These are phyloP conservation scores for Plebejus argus DNA, from an alignment of 2,888 invertebrate species.

Conservation along the genomic window DNA sequence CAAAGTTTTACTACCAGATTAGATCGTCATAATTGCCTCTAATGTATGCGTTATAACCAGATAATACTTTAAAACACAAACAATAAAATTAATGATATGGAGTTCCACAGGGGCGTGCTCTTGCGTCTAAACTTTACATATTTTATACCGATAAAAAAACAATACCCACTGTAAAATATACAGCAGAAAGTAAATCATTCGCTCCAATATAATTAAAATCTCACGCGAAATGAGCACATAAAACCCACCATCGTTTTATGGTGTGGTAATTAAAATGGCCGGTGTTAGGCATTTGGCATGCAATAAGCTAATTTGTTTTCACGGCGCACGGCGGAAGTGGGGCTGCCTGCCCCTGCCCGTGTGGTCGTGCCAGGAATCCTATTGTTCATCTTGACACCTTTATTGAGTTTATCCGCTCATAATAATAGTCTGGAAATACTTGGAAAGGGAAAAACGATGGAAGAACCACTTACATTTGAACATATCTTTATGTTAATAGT, in stretches of 20 bases:
- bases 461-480: background rate
- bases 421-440: background rate
- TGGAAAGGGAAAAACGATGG: background rate
- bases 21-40: background rate
- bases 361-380: constrained; percentile 56
- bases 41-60: background rate
- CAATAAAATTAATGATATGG: background rate
- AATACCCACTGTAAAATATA: background rate
- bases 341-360: constrained; percentile 48
- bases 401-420: constrained; percentile 18
- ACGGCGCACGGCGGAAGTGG: constrained; percentile 45
- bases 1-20: background rate
- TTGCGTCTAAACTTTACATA: background rate
- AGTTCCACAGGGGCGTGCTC: background rate
- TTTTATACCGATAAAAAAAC: background rate
- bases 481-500: too few relatives aligned
- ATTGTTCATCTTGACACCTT: constrained; percentile 43
- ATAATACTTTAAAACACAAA: background rate
- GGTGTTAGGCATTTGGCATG: constrained; percentile 18
- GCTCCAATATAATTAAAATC: constrained; percentile 1
- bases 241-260: constrained; percentile 18
- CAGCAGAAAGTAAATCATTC: background rate
- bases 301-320: constrained; percentile 40
- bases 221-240: constrained; percentile 1
- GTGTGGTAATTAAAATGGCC: constrained; percentile 2